Evolutionary conservation across 2,888 invertebrate species (phyloP).

Genomic region (Scaptomyza tumidula): DNA sequence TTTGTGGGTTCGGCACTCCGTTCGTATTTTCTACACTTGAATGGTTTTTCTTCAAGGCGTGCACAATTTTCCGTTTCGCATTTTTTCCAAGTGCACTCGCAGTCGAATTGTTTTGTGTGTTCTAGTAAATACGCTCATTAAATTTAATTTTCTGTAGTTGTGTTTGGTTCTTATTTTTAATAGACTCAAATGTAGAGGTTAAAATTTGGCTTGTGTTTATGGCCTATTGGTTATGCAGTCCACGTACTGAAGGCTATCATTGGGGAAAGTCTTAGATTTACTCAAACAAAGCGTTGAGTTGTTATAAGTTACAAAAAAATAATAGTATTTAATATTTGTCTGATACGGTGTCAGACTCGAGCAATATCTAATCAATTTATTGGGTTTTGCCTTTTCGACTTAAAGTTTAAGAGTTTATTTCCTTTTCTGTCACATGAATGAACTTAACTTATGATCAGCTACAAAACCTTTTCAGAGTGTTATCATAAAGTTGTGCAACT

Average conservation of each 20-base stretch:
- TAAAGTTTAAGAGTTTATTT: background rate
- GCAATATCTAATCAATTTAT: constrained; percentile 1
- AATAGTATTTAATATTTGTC: background rate
- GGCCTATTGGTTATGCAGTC: constrained; percentile 2
- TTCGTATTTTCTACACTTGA: constrained; percentile 70
- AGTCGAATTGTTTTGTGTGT: constrained; percentile 53
- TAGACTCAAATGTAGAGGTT: constrained; percentile 20
- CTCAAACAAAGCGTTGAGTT: constrained; percentile 12
- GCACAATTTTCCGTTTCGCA: constrained; percentile 68
- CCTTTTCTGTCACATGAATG: background rate
- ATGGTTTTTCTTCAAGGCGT: constrained; percentile 78
- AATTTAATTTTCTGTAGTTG: constrained; percentile 60
- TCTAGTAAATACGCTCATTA: constrained; percentile 71
- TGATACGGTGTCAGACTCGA: background rate
- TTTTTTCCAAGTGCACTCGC: constrained; percentile 68
- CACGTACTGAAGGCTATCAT: constrained; percentile 16
- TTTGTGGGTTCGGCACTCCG: constrained; percentile 65
- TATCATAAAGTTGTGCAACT: background rate
- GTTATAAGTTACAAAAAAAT: background rate
- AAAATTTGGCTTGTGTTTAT: constrained; percentile 30
- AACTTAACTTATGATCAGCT: background rate
- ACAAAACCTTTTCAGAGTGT: background rate
- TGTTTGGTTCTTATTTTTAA: constrained; percentile 28
- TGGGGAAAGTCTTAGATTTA: background rate
- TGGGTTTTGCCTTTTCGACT: background rate